Percentiles rank a stretch among this genome's conserved stretches.
Evolutionary conservation across 2,113 vertebrate genomes (phyloP).

Genomic region (Pomatorhinus ruficollis): DNA sequence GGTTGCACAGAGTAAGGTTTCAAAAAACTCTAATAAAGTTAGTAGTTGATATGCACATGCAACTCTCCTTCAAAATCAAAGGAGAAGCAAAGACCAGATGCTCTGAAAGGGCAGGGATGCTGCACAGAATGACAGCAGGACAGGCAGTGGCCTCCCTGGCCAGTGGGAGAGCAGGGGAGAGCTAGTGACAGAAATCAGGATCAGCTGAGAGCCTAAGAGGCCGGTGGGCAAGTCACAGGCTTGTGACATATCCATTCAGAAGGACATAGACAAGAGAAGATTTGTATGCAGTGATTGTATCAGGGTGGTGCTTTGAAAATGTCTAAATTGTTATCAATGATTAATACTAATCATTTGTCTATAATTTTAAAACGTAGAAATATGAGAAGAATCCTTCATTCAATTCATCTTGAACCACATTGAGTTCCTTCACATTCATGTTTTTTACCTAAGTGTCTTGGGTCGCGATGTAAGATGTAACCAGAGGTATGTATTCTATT

Average conservation of each 20-base stretch:
- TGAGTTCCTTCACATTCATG: not conserved
- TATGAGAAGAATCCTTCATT: not conserved
- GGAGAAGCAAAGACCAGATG: not conserved
- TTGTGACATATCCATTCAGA: not conserved
- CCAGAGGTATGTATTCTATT: not conserved
- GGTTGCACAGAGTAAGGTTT: not conserved
- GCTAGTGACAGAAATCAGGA: not conserved
- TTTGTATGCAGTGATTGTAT: not conserved
- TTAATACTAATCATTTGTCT: not conserved
- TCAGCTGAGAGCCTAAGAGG: not conserved
- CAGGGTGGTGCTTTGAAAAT: not conserved
- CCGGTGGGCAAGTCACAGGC: not conserved
- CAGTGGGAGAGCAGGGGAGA: not conserved
- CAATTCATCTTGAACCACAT: not conserved
- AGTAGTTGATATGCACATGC: accelerated
- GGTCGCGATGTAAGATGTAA: not conserved
- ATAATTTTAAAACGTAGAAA: not conserved
- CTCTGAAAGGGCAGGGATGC: accelerated
- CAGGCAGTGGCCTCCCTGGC: not conserved
- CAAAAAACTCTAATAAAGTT: not conserved
- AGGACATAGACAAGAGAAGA: not conserved
- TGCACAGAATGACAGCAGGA: not conserved
- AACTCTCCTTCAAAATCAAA: not conserved
- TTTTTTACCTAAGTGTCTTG: not conserved
- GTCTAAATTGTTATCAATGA: not conserved